phyloP scores from a whole-genome alignment of 2,113 vertebrate genomes.

The Ptilonorhynchus violaceus region DNA sequence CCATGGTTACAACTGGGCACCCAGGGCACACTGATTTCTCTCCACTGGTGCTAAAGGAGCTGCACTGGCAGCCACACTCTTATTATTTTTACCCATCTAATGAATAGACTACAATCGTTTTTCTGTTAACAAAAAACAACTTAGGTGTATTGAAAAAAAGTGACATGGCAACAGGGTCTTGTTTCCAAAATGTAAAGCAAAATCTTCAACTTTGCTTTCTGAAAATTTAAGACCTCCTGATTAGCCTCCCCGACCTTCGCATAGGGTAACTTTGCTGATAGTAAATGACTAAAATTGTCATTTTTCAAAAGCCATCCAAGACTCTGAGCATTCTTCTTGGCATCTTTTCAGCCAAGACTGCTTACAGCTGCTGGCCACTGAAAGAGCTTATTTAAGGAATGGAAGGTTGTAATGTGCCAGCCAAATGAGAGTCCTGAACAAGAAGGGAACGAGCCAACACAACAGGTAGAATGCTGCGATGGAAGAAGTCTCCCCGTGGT shows the following conservation, averaged over 20 bases:
- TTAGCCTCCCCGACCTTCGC: not conserved
- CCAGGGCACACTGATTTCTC: not conserved
- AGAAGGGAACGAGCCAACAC: not conserved
- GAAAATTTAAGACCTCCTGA: not conserved
- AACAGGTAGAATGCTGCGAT: not conserved
- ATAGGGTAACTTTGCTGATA: not conserved
- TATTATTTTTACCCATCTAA: not conserved
- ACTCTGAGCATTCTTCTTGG: not conserved
- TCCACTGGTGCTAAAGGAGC: not conserved
- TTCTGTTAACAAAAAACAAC: not conserved
- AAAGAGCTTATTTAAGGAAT: not conserved
- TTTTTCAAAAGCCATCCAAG: constrained; percentile 10
- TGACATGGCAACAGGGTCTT: not conserved
- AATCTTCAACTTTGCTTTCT: not conserved
- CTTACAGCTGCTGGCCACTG: not conserved
- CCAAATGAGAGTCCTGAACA: not conserved
- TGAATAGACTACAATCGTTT: not conserved
- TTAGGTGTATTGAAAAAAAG: not conserved
- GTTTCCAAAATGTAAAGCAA: not conserved
- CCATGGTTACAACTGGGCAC: not conserved
- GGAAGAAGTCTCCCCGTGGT: not conserved
- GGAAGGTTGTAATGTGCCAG: not conserved
- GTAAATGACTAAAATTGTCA: not conserved
- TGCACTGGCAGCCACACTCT: not conserved
- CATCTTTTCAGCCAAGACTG: not conserved